Evolutionary conservation across 1,140 invertebrate genomes (phyloP).

Genomic region (Hydropsyche tenuis): DNA sequence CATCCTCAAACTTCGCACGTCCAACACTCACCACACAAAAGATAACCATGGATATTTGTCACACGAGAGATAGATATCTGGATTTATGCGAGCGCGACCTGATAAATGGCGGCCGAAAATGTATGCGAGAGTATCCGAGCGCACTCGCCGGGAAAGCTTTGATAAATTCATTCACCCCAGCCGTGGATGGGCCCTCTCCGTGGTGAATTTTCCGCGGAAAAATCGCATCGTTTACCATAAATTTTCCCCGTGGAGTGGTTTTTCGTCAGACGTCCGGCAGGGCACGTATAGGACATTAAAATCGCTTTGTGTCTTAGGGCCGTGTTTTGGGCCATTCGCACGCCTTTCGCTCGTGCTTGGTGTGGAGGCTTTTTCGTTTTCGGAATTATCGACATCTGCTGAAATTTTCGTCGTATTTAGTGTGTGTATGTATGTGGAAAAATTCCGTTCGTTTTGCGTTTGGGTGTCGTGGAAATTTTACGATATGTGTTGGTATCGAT

Average conservation of each 20-base stretch:
- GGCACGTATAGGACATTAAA: background rate
- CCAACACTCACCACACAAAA: too few relatives aligned
- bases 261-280: background rate
- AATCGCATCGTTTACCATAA: conserved; percentile 27
- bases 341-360: background rate
- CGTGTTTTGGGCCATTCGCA: background rate
- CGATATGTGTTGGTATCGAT: too few relatives aligned
- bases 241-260: conserved; percentile 1
- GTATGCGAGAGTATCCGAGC: conserved; percentile 23
- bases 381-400: too few relatives aligned
- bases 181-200: background rate
- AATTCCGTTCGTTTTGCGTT: too few relatives aligned
- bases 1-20: too few relatives aligned
- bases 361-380: background rate
- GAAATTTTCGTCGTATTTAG: too few relatives aligned
- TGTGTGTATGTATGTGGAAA: too few relatives aligned
- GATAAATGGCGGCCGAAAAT: conserved; percentile 29
- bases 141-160: conserved; percentile 25
- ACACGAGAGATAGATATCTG: background rate
- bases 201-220: conserved; percentile 6
- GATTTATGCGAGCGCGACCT: background rate
- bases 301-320: background rate
- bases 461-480: too few relatives aligned
- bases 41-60: background rate
- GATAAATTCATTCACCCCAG: conserved; percentile 29